Conservation (phyloP, 2,113 vertebrate genomes). For the Pao palembangensis region DNA sequence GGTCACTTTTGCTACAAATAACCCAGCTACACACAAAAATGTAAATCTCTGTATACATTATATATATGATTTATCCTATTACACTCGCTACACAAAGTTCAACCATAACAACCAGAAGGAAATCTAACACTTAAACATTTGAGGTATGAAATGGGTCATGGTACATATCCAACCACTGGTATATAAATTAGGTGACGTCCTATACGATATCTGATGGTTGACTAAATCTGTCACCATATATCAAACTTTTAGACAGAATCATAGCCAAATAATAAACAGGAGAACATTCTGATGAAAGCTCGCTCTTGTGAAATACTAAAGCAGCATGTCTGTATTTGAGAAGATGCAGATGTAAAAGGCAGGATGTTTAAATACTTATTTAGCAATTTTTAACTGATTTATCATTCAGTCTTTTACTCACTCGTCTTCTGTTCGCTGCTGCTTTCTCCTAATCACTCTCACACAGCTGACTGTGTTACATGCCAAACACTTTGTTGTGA, state of each 20-base stretch:
- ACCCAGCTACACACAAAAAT: no score
- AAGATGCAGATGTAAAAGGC: slow-evolving; percentile 5
- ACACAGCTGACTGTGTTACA: no score
- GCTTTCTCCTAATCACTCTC: no score
- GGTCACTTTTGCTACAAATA: no score
- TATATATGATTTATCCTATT: not conserved
- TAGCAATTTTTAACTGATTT: not conserved
- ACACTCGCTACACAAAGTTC: not conserved
- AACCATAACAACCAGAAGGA: slow-evolving; percentile 23
- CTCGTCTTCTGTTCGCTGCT: no score
- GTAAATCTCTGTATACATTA: no score
- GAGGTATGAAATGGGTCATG: slow-evolving; percentile 23
- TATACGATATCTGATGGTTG: slow-evolving; percentile 37
- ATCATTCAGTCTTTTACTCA: no score
- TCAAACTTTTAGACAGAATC: slow-evolving; percentile 30
- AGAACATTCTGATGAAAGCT: slow-evolving; percentile 15
- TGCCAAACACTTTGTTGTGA: no score
- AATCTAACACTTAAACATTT: slow-evolving; percentile 22
- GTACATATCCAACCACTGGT: slow-evolving; percentile 17
- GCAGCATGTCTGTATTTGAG: slow-evolving; percentile 2
- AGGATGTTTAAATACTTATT: not conserved
- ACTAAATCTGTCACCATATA: slow-evolving; percentile 43
- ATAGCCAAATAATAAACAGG: slow-evolving; percentile 19
- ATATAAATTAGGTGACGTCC: slow-evolving; percentile 18
- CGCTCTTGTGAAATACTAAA: slow-evolving; percentile 3